A percentile compares a stretch with the other conserved stretches of the same genome.
These are phyloP conservation scores for Tetrapedia diversipes DNA, from an alignment of 2,888 invertebrate genomes.

Conservation along the genomic window DNA sequence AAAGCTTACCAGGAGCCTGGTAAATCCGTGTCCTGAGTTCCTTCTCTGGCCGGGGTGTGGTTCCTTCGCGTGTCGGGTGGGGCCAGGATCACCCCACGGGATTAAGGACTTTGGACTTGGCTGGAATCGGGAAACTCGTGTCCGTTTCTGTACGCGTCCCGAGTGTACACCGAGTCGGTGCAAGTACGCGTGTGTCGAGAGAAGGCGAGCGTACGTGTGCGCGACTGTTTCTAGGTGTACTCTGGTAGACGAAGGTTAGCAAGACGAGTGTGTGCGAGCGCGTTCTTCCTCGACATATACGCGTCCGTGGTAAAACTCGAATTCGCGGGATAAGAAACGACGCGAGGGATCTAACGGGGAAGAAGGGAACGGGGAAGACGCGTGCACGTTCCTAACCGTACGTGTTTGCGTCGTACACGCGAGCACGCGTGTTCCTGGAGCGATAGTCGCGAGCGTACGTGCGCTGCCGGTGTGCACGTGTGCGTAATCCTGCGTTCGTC, in stretches of 20 bases:
- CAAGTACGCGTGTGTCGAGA: no score
- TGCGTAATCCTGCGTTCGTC: background rate
- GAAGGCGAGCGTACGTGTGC: slow-evolving; percentile 12
- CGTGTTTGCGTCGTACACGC: background rate
- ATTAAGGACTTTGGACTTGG: slow-evolving; percentile 76
- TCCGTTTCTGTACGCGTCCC: slow-evolving; percentile 25
- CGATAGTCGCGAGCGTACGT: slow-evolving; percentile 30
- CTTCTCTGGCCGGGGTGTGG: slow-evolving; percentile 74
- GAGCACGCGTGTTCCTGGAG: slow-evolving; percentile 17
- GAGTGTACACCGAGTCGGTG: slow-evolving; percentile 12
- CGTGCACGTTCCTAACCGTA: slow-evolving; percentile 11
- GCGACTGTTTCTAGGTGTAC: slow-evolving; percentile 1
- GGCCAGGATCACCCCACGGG: slow-evolving; percentile 73
- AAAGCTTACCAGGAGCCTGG: slow-evolving; percentile 67
- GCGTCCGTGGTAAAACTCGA: background rate
- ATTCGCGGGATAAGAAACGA: background rate
- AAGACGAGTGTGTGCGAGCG: slow-evolving; percentile 2
- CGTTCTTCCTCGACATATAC: slow-evolving; percentile 16
- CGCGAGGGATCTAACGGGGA: slow-evolving; percentile 4
- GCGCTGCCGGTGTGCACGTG: slow-evolving; percentile 12
- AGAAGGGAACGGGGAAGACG: slow-evolving; percentile 19
- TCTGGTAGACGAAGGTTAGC: background rate
- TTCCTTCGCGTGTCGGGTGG: slow-evolving; percentile 72
- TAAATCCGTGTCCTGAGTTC: slow-evolving; percentile 66
- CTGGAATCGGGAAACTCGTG: slow-evolving; percentile 66